Conservation (phyloP, 2,113 vertebrate species). For the Nothoprocta pentlandii region DNA sequence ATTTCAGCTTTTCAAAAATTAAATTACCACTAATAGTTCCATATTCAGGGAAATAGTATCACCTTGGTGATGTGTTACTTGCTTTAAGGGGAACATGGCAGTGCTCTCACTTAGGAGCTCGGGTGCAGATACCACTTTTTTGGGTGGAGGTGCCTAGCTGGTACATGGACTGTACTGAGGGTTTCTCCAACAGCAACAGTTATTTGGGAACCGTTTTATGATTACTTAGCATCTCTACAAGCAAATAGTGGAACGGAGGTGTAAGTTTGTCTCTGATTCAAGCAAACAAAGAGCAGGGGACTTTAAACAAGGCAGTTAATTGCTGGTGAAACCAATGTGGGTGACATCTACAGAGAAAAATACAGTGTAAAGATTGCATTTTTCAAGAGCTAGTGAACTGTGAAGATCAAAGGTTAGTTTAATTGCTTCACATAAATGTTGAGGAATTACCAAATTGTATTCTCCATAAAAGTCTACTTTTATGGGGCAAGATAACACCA, state of each 20-base stretch:
- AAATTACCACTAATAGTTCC: not conserved
- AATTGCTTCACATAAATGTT: not conserved
- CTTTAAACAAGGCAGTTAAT: not conserved
- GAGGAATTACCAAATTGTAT: not conserved
- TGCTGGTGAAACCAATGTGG: not conserved
- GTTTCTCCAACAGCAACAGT: not conserved
- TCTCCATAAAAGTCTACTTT: not conserved
- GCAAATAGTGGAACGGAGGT: not conserved
- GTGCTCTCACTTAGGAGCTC: conserved; percentile 10
- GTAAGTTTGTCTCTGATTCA: conserved; percentile 31
- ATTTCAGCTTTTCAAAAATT: conserved; percentile 3
- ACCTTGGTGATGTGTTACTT: not conserved
- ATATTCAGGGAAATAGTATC: not conserved
- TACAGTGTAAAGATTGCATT: not conserved
- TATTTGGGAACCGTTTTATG: conserved; percentile 15
- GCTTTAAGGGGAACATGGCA: not conserved
- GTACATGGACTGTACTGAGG: not conserved
- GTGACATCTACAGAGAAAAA: not conserved
- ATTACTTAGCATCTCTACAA: conserved; percentile 9
- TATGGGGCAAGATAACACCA: not conserved
- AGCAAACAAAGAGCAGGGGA: not conserved
- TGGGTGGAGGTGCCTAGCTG: conserved; percentile 9
- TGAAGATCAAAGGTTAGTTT: not conserved
- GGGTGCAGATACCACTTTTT: not conserved
- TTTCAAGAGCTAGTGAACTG: not conserved